Evolutionary conservation across 2,113 vertebrate genomes (phyloP), one percentile per base, ranked within the genome.

Genomic region (Hydropotes inermis): DNA sequence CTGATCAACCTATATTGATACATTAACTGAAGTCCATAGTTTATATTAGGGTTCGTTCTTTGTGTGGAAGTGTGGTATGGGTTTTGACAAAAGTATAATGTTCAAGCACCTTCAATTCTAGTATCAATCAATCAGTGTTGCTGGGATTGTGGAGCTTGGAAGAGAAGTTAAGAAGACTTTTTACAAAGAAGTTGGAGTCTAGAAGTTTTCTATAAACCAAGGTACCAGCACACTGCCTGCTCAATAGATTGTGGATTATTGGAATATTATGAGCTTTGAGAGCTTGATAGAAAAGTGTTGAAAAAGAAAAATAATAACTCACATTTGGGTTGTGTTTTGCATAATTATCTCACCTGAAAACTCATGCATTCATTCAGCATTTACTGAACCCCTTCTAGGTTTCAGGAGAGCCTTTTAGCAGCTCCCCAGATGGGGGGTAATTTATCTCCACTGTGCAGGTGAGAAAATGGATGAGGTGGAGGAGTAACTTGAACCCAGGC

Each of bases 401-500:
- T 81, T 74, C 25, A 10, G 25, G 45, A 47, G 60, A 47, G 54
- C 52, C 74, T 87, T 43, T 6, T 5, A 39, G 17, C 3, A 47
- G n/a, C 36, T 17, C 43, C 36, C 2, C 1, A 5, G 64, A 43
- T 39, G 5, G 25, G 47, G 6, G 39, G 17, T 5, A 7, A 23
- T 21, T 28, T 7, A 45, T n/a, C 50, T 50, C 57, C 28, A 39
- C 1, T 43, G 25, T 23, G 36, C 17, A 47, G 64, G 23, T 60
- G 36, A 43, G 50, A 54, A 25, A 43, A 43, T 7, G 19, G 33
- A 19, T 9, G 9, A 43, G 11, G 1, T 0, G 5, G 13, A 23
- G 52, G 27, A 25, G 11, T 39, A n/a, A 33, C 45, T 36, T 2
- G 30, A 61, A 45, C 57, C 55, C 2, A 0, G 0, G 21, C 0